These are phyloP conservation scores for Drosophila micromelanica DNA, from an alignment of 1,140 invertebrate genomes.

Conservation along the genomic window DNA sequence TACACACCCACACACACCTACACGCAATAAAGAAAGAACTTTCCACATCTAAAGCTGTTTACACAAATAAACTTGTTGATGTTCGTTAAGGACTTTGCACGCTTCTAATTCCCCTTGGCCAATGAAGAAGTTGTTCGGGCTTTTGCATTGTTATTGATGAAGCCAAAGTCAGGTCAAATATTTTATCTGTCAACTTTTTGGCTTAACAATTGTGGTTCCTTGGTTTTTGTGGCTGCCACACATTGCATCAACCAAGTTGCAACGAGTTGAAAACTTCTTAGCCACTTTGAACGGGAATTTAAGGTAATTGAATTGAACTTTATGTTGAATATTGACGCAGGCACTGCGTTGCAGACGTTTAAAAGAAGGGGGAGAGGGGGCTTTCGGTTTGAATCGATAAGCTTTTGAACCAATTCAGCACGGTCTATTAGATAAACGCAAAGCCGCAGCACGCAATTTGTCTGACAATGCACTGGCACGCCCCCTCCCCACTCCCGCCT, in stretches of 20 bases:
- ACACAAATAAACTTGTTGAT: constrained; percentile 10
- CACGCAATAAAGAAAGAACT: not conserved
- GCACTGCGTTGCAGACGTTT: not conserved
- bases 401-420: not conserved
- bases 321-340: not conserved
- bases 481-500: not conserved
- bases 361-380: not conserved
- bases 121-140: not conserved
- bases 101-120: constrained; percentile 7
- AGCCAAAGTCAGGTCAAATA: constrained; percentile 13
- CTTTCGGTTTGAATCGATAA: not conserved
- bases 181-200: constrained; percentile 1
- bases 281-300: constrained; percentile 17
- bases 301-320: constrained; percentile 44
- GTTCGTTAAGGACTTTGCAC: not conserved
- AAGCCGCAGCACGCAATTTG: constrained; percentile 31
- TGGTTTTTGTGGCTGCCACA: constrained; percentile 9
- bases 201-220: not conserved
- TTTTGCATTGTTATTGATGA: constrained; percentile 25
- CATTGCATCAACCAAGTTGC: not conserved
- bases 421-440: not conserved
- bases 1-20: not conserved
- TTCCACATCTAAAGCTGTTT: not conserved
- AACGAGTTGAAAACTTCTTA: constrained; percentile 14
- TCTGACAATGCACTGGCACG: constrained; percentile 21